Evolutionary conservation across 2,113 vertebrate species (phyloP).

Genomic region (Calypte anna): DNA sequence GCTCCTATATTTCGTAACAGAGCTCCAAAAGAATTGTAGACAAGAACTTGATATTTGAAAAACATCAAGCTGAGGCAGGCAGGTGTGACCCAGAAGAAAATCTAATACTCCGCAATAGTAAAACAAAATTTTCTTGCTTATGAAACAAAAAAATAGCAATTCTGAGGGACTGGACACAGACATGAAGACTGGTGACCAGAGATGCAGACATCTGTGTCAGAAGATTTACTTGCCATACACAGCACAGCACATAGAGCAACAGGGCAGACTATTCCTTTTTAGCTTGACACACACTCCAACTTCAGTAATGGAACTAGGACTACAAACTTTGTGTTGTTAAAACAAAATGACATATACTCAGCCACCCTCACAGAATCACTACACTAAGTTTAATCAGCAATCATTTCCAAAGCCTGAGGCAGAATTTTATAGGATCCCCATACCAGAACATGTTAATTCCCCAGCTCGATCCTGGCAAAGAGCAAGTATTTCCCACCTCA

Average conservation of each 20-base stretch:
- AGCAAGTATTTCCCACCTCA: background rate
- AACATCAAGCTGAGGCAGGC: background rate
- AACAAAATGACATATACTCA: background rate
- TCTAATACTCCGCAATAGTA: background rate
- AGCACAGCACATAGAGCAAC: background rate
- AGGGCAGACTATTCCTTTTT: background rate
- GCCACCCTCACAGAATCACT: background rate
- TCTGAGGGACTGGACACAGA: background rate
- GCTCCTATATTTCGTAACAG: background rate
- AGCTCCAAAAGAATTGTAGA: background rate
- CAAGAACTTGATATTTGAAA: background rate
- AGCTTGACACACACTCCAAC: rapidly evolving
- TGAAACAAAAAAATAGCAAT: background rate
- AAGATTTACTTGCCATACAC: background rate
- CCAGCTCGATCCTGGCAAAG: background rate
- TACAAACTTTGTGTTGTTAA: background rate
- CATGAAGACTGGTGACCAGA: background rate
- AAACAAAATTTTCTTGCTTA: background rate
- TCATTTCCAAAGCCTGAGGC: conserved; percentile 34
- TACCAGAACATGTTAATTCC: background rate
- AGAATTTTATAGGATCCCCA: conserved; percentile 23
- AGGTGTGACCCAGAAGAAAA: background rate
- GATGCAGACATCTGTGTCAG: background rate
- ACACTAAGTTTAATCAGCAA: conserved; percentile 7
- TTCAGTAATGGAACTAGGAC: background rate